These are phyloP conservation scores for Ricordea florida DNA, from an alignment of 92 coral and sea anemone species.

Conservation along the genomic window DNA sequence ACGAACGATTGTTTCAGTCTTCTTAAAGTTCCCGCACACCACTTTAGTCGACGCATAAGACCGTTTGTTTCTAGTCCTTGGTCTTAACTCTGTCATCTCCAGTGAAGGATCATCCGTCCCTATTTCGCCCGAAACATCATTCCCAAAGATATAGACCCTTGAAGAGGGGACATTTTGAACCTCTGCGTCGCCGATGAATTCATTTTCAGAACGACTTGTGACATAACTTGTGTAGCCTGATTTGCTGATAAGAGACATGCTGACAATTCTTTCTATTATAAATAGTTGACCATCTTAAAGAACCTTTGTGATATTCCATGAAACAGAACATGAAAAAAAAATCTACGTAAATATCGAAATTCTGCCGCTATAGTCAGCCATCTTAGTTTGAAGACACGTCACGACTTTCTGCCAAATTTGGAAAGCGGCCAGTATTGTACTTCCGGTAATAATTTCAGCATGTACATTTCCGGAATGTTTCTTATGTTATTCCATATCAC, in stretches of 20 bases:
- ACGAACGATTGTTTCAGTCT: slow-evolving; percentile 77
- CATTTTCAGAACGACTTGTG: slow-evolving; percentile 45
- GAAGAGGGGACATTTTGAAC: slow-evolving; percentile 81
- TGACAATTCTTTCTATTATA: slow-evolving; percentile 11
- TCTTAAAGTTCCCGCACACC: slow-evolving; percentile 56
- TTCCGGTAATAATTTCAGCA: no score
- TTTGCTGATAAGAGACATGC: slow-evolving; percentile 43
- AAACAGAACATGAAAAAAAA: no score
- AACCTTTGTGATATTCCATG: not conserved
- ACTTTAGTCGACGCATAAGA: slow-evolving; percentile 20
- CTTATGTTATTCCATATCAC: not conserved
- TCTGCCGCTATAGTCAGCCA: slow-evolving; percentile 1
- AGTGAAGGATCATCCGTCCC: slow-evolving; percentile 67
- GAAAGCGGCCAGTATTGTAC: not conserved
- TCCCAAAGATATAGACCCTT: slow-evolving; percentile 90
- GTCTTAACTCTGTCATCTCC: slow-evolving; percentile 89
- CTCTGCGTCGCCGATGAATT: slow-evolving; percentile 25
- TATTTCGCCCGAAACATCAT: slow-evolving; percentile 73
- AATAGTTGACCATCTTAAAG: not conserved
- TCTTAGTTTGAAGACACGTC: slow-evolving; percentile 34
- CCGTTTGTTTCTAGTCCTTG: slow-evolving; percentile 72
- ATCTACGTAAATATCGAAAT: no score
- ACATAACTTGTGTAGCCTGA: slow-evolving; percentile 50
- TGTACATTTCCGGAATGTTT: no score
- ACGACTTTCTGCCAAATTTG: slow-evolving; percentile 27